Conservation (phyloP, 2,797 vertebrate genomes). For the Malacoctenus gilli region DNA sequence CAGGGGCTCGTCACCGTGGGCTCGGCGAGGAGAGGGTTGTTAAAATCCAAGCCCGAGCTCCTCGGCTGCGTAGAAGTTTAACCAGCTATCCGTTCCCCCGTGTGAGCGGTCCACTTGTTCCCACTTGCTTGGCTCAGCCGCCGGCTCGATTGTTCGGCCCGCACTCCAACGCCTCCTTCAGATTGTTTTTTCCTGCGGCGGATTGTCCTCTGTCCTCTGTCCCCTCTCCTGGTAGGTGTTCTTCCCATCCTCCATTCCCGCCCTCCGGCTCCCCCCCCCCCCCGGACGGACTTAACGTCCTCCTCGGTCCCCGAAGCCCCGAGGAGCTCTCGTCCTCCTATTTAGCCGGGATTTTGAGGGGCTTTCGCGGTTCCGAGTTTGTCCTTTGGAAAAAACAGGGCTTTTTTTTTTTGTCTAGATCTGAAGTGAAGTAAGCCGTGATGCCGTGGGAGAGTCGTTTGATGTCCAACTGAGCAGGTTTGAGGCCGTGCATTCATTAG, state of each 20-base stretch:
- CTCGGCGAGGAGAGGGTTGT: conserved; percentile 11
- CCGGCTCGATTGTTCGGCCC: conserved; percentile 31
- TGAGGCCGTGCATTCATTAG: conserved; percentile 48
- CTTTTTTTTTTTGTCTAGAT: conserved; percentile 31
- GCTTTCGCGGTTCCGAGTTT: conserved; percentile 51
- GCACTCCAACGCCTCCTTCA: conserved; percentile 46
- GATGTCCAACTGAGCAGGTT: conserved; percentile 50
- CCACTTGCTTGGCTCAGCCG: conserved; percentile 14
- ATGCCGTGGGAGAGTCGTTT: conserved; percentile 38
- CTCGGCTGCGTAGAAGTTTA: conserved; percentile 21
- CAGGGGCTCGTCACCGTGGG: conserved; percentile 1
- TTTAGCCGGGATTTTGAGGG: conserved; percentile 52
- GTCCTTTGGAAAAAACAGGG: conserved; percentile 54
- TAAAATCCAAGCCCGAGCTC: conserved; percentile 15
- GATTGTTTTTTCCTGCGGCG: conserved; percentile 23
- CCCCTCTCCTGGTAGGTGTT: conserved; percentile 59
- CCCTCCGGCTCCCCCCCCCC: conserved; percentile 51
- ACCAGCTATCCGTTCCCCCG: conserved; percentile 21
- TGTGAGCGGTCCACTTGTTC: conserved; percentile 32
- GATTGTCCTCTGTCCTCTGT: conserved; percentile 36
- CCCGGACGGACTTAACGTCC: conserved; percentile 45
- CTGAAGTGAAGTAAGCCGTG: conserved; percentile 37
- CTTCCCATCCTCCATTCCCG: conserved; percentile 47
- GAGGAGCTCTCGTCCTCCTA: conserved; percentile 46
- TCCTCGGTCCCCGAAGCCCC: conserved; percentile 34